phyloP scores from a whole-genome alignment of 2,797 vertebrate genomes.

The Characodon lateralis region DNA sequence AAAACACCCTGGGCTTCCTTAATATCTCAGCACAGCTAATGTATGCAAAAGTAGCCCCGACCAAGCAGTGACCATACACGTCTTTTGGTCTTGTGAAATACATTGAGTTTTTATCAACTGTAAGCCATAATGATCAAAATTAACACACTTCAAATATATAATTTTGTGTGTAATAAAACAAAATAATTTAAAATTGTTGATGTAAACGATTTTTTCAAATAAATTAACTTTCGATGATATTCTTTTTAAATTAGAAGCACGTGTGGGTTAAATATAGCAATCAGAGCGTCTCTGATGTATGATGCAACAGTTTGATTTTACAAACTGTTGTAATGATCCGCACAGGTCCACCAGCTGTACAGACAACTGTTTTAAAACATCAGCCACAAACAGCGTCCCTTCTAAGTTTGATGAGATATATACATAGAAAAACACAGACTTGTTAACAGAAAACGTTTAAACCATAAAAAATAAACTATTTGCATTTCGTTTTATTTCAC shows the following conservation, averaged over 20 bases:
- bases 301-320: conserved; percentile 37
- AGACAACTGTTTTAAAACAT: not conserved
- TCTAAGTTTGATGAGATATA: not conserved
- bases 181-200: not conserved
- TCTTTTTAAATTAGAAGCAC: not conserved
- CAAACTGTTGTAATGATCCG: not conserved
- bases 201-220: not conserved
- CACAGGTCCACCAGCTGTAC: not conserved
- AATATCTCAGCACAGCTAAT: no score
- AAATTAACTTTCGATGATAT: not conserved
- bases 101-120: not conserved
- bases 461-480: not conserved
- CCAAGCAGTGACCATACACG: not conserved
- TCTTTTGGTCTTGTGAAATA: not conserved
- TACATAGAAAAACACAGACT: not conserved
- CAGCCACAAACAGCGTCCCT: not conserved
- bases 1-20: no score
- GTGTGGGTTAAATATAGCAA: not conserved
- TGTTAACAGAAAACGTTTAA: not conserved
- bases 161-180: not conserved
- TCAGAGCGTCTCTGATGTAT: not conserved
- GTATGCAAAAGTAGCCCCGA: no score
- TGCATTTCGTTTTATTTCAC: not conserved
- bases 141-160: not conserved
- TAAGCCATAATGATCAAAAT: not conserved